Evolutionary conservation across 2,797 vertebrate species (phyloP).

Genomic region (Darevskia mixta): DNA sequence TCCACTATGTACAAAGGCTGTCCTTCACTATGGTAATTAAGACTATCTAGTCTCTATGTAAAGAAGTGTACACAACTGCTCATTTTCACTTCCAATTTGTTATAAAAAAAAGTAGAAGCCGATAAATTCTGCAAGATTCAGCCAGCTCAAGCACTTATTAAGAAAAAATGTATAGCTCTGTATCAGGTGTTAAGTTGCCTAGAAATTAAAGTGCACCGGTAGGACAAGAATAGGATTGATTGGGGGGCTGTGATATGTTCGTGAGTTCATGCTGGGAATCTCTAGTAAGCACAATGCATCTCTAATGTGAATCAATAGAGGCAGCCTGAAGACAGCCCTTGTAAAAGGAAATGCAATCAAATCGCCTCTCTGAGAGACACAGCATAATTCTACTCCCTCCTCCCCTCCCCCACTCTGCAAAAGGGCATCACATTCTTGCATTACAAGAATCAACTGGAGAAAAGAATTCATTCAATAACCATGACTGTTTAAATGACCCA

Average conservation of each 20-base stretch:
- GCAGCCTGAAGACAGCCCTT: slow-evolving; percentile 56
- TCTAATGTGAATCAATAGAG: slow-evolving; percentile 69
- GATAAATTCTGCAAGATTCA: slow-evolving; percentile 47
- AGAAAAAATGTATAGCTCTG: slow-evolving; percentile 17
- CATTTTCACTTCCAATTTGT: slow-evolving; percentile 22
- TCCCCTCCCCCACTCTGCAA: not conserved
- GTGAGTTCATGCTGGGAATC: slow-evolving; percentile 63
- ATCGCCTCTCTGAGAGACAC: slow-evolving; percentile 42
- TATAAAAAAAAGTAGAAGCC: slow-evolving; percentile 45
- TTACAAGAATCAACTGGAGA: slow-evolving; percentile 18
- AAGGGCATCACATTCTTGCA: slow-evolving; percentile 24
- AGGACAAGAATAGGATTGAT: slow-evolving; percentile 74
- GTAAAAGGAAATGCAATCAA: slow-evolving; percentile 70
- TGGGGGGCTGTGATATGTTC: slow-evolving; percentile 65
- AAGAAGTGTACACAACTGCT: not conserved
- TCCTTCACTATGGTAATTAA: not conserved
- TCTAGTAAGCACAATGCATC: slow-evolving; percentile 68
- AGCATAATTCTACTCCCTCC: not conserved
- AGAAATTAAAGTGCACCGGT: slow-evolving; percentile 31
- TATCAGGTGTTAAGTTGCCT: slow-evolving; percentile 47
- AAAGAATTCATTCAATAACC: slow-evolving; percentile 63
- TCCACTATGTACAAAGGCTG: not conserved
- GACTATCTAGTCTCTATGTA: not conserved
- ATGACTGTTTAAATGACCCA: slow-evolving; percentile 42
- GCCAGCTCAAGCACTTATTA: slow-evolving; percentile 41